Evolutionary conservation across 2,797 vertebrate genomes (phyloP).

Genomic region (Cephalopachus bancanus): DNA sequence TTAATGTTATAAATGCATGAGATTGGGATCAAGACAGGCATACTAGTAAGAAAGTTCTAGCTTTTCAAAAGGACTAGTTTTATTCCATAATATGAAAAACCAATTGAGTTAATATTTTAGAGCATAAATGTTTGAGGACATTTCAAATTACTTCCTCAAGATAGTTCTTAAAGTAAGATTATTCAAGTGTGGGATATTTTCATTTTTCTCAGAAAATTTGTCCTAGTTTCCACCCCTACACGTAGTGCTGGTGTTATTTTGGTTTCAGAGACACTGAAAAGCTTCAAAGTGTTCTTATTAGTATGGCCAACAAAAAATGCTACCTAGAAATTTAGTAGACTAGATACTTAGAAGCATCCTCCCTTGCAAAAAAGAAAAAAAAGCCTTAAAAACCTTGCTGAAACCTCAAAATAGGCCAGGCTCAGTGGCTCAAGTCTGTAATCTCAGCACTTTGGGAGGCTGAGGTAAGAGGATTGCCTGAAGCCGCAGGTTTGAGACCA

Average conservation of each 20-base stretch:
- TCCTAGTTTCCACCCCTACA: not conserved
- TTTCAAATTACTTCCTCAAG: not conserved
- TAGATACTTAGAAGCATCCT: not conserved
- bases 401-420: not conserved
- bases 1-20: not conserved
- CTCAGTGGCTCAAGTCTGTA: too few species aligned
- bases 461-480: too few species aligned
- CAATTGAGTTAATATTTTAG: not conserved
- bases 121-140: conserved; percentile 12
- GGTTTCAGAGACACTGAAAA: not conserved
- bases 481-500: too few species aligned
- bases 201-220: not conserved
- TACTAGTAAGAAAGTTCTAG: not conserved
- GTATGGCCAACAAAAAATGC: not conserved
- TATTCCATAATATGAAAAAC: not conserved
- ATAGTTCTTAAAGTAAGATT: not conserved
- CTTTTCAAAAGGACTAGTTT: not conserved
- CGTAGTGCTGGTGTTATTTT: not conserved
- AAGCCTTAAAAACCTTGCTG: not conserved
- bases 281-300: not conserved
- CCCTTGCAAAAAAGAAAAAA: not conserved
- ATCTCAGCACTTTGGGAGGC: too few species aligned
- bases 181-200: not conserved
- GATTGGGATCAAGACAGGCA: not conserved
- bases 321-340: not conserved